A percentile compares a stretch with the other conserved stretches of the same genome.
Conservation (phyloP, 2,888 invertebrate genomes). For the Luffia ferchaultella region DNA sequence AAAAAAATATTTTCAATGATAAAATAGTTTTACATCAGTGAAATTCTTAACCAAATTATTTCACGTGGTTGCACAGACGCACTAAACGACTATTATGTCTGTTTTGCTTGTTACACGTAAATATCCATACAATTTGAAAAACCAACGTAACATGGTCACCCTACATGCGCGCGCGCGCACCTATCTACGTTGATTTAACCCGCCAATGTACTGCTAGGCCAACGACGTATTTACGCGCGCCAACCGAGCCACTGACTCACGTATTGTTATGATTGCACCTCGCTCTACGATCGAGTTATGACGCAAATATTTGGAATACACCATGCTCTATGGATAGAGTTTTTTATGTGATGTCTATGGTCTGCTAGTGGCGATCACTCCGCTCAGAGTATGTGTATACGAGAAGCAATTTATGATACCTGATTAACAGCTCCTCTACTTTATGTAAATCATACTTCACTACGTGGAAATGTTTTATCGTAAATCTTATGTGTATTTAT, state of each 20-base stretch:
- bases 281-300: constrained; percentile 1
- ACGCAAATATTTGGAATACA: constrained; percentile 1
- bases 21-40: too few relatives aligned
- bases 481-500: background rate
- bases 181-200: background rate
- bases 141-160: constrained; percentile 24
- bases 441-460: background rate
- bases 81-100: too few relatives aligned
- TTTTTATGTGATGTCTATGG: background rate
- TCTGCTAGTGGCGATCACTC: background rate
- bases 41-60: too few relatives aligned
- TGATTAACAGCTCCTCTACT: background rate
- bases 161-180: constrained; percentile 26
- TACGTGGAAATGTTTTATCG: background rate
- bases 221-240: background rate
- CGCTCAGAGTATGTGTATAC: background rate
- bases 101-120: too few relatives aligned
- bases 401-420: background rate
- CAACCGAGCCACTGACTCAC: background rate
- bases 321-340: background rate
- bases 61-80: too few relatives aligned
- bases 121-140: too few relatives aligned
- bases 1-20: too few relatives aligned
- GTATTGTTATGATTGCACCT: background rate
- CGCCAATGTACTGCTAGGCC: background rate